Percentiles rank a stretch among this genome's conserved stretches.
These are phyloP conservation scores for Cheilosia pagana DNA, from an alignment of 2,888 invertebrate genomes.

Conservation along the genomic window DNA sequence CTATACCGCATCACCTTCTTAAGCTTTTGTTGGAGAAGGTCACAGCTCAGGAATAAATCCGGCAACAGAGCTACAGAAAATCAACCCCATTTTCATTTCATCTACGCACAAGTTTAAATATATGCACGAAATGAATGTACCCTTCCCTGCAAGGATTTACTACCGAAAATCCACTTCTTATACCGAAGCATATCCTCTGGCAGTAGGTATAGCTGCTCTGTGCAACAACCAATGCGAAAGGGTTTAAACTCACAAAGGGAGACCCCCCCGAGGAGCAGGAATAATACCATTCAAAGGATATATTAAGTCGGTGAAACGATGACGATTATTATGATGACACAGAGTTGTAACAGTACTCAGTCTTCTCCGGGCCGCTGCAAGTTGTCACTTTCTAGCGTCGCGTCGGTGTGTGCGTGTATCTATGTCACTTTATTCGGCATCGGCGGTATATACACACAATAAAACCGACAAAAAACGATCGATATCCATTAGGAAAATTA, in stretches of 20 bases:
- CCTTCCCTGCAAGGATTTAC: constrained; percentile 33
- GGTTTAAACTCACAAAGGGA: constrained; percentile 60
- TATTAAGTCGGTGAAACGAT: constrained; percentile 64
- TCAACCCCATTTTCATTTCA: constrained; percentile 28
- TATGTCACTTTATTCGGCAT: constrained; percentile 67
- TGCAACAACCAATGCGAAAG: constrained; percentile 51
- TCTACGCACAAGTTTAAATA: constrained; percentile 1
- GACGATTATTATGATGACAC: constrained; percentile 62
- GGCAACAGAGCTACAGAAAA: constrained; percentile 21
- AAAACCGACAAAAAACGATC: constrained; percentile 79
- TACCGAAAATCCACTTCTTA: constrained; percentile 23
- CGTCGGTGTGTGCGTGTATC: constrained; percentile 69
- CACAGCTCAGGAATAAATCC: constrained; percentile 47
- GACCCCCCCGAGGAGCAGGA: constrained; percentile 16
- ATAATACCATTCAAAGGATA: constrained; percentile 63
- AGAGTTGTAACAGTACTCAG: constrained; percentile 11
- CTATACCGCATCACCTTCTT: constrained; percentile 1
- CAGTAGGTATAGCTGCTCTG: neutral
- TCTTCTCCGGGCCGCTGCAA: constrained; percentile 36
- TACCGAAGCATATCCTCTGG: neutral
- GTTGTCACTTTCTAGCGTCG: constrained; percentile 59
- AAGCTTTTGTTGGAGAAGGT: constrained; percentile 33
- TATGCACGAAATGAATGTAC: neutral
- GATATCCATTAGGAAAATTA: constrained; percentile 85
- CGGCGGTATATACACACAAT: constrained; percentile 6